These are phyloP conservation scores for Aptenodytes patagonicus DNA, from an alignment of 2,113 vertebrate species.

Conservation along the genomic window DNA sequence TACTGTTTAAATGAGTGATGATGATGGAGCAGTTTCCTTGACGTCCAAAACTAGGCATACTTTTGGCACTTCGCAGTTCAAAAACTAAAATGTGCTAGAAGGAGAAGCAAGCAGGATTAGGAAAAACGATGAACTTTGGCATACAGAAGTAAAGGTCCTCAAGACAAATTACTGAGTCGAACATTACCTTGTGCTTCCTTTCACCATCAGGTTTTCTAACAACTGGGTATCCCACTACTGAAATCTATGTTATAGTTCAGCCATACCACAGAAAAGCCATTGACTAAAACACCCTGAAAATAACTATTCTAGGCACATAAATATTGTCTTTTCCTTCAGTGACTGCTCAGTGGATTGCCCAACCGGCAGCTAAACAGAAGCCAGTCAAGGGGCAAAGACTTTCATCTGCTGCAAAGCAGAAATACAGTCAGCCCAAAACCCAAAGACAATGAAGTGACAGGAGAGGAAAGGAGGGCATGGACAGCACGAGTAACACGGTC, in stretches of 20 bases:
- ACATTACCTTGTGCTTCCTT: neutral
- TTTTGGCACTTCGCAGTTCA: neutral
- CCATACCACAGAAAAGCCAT: neutral
- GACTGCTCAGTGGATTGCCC: neutral
- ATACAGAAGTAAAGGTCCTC: neutral
- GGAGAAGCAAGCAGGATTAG: neutral
- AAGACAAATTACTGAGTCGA: neutral
- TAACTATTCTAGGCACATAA: neutral
- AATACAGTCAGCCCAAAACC: neutral
- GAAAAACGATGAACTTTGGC: neutral
- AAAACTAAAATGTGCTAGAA: neutral
- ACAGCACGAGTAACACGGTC: neutral
- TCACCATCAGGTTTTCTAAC: neutral
- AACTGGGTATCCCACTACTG: neutral
- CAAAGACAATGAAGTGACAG: neutral
- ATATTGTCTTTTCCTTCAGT: neutral
- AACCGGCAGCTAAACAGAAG: neutral
- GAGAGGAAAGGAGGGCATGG: neutral
- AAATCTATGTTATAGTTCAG: neutral
- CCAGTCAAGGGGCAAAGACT: neutral
- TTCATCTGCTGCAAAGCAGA: neutral
- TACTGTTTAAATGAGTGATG: neutral
- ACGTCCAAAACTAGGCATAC: neutral
- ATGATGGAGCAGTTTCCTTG: neutral
- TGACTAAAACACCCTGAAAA: neutral